Percentiles rank a stretch among this genome's conserved stretches.
phyloP scores from a whole-genome alignment of 2,113 vertebrate species.

The Equus quagga region DNA sequence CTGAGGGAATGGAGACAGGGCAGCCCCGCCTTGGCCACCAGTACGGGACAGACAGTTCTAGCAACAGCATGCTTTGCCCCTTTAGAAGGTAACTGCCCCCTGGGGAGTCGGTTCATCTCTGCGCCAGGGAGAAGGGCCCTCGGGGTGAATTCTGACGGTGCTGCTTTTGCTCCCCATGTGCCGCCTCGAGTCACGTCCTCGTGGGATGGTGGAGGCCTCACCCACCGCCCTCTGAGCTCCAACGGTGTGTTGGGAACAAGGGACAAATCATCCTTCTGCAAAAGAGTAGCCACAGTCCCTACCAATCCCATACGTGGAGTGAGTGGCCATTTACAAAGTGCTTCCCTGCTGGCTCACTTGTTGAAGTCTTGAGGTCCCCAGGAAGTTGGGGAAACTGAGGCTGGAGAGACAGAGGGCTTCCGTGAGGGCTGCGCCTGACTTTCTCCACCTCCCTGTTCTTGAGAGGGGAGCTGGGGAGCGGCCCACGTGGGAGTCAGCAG shows the following conservation, averaged over 20 bases:
- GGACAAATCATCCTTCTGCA: not conserved
- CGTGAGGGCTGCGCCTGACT: rapidly evolving
- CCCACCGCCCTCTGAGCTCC: rapidly evolving
- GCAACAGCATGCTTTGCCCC: not conserved
- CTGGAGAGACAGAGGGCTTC: not conserved
- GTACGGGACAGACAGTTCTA: not conserved
- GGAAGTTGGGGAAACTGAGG: not conserved
- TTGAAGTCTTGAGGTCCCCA: not conserved
- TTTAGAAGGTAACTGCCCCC: not conserved
- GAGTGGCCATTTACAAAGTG: not conserved
- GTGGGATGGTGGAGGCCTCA: constrained; percentile 8
- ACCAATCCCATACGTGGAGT: rapidly evolving
- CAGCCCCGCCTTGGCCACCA: rapidly evolving
- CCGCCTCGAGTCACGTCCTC: not conserved
- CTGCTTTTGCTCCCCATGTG: rapidly evolving
- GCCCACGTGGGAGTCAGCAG: not conserved
- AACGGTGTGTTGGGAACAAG: rapidly evolving
- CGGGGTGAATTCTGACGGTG: not conserved
- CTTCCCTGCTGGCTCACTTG: not conserved
- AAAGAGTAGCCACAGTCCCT: not conserved
- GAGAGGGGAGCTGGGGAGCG: not conserved
- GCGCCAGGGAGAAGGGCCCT: not conserved
- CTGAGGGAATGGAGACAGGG: too few relatives aligned
- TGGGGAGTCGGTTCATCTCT: not conserved
- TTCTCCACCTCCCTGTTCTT: not conserved